Evolutionary conservation across 1,140 invertebrate species (phyloP), one percentile per base, ranked within the genome.

Genomic region (Monomorium pharaonis): DNA sequence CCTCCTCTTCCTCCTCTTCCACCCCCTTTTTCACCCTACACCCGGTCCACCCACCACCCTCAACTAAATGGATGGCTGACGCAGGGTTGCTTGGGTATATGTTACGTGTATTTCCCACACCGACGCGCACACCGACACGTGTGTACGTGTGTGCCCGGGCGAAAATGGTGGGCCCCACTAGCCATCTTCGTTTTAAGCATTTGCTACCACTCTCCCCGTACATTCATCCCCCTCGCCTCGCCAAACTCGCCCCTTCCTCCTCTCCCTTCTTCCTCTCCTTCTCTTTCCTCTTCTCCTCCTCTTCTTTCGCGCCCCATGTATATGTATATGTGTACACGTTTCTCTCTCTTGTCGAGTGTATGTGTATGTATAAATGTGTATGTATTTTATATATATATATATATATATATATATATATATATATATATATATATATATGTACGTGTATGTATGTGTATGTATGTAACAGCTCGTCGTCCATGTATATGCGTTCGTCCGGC

Each of bases 61-160:
- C 88, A 90, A 90, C 93, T 94, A 94, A 94, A 95, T 94, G 94
- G 94, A 95, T 94, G 93, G 94, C 94, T 94, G 94, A 93, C 92
- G 93, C 93, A 94, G 92, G 91, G 92, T 92, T 93, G 92, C 76
- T 90, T 75, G 89, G 85, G 86, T 92, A 88, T 91, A 87, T 91
- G 89, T 92, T 92, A 88, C 80, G 90, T 91, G 86, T 86, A 86
- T 72, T 80, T 12, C 33, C 72, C 72, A 85, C 78, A 88, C 44
- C 63, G 42, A 87, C 81, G 77, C 88, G 77, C 88, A 76, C 70
- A 81, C 21, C 76, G 63, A 86, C 74, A 90, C 76, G 84, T 70
- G 70, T 83, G 86, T 74, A 49, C 56, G 69, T 89, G 84, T 87
- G 89, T 90, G 88, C 81, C 89, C 78, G 86, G 86, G 85, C 86